Conservation (phyloP, 2,797 vertebrate genomes). For the Hypotaenidia philippensis region DNA sequence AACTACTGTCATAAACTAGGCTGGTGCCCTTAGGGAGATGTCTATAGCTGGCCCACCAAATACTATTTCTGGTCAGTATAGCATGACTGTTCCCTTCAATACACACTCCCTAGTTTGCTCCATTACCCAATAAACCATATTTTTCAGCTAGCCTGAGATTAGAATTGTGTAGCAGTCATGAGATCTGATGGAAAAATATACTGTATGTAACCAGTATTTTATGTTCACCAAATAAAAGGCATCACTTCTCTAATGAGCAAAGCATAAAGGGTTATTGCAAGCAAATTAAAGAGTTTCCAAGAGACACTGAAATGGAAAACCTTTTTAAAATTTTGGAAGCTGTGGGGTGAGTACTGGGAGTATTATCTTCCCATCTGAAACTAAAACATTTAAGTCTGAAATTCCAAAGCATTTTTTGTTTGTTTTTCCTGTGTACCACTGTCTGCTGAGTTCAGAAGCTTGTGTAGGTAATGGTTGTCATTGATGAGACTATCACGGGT, state of each 20-base stretch:
- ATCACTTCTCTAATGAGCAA: background rate
- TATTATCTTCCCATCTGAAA: background rate
- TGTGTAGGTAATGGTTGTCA: background rate
- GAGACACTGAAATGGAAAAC: background rate
- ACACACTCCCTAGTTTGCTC: slow-evolving; percentile 57
- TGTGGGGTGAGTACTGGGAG: background rate
- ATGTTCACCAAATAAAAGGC: slow-evolving; percentile 50
- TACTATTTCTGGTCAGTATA: slow-evolving; percentile 19
- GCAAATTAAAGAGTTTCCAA: slow-evolving; percentile 11
- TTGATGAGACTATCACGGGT: background rate
- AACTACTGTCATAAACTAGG: slow-evolving; percentile 36
- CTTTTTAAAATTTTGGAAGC: background rate
- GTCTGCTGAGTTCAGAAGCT: background rate
- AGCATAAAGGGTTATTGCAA: background rate
- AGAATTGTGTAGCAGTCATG: slow-evolving; percentile 26
- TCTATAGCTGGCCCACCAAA: background rate
- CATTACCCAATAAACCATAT: slow-evolving; percentile 61
- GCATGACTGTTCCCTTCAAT: slow-evolving; percentile 55
- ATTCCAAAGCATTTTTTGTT: background rate
- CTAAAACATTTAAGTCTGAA: background rate
- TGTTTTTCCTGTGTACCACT: background rate
- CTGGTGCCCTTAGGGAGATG: slow-evolving; percentile 2
- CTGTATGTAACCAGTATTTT: slow-evolving; percentile 40
- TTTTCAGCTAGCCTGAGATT: slow-evolving; percentile 44
- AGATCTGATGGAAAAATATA: slow-evolving; percentile 43